phyloP scores from a whole-genome alignment of 2,113 vertebrate species.

The Brachirus orientalis region DNA sequence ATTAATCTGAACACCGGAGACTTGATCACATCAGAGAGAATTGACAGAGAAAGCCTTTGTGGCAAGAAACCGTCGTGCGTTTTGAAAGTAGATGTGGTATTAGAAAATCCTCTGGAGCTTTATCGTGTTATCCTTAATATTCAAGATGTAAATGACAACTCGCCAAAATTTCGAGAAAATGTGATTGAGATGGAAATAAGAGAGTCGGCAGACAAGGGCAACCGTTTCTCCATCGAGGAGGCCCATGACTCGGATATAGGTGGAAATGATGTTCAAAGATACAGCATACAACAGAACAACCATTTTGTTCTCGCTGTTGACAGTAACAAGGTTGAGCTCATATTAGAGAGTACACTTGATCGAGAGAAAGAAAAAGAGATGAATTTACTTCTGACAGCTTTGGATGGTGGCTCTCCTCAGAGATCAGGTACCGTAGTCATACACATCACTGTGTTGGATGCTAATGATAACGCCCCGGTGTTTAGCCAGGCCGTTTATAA shows the following conservation, averaged over 20 bases:
- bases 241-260: constrained; percentile 83
- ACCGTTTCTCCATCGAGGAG: constrained; percentile 70
- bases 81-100: constrained; percentile 64
- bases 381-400: constrained; percentile 30
- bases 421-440: constrained; percentile 69
- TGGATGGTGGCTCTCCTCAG: constrained; percentile 73
- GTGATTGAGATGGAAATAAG: constrained; percentile 67
- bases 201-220: constrained; percentile 35
- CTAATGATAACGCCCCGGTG: constrained; percentile 71
- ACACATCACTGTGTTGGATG: constrained; percentile 67
- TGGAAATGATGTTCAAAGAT: constrained; percentile 80
- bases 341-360: constrained; percentile 60
- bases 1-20: constrained; percentile 61
- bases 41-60: constrained; percentile 70
- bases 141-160: constrained; percentile 77
- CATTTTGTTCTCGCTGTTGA: constrained; percentile 78
- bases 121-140: constrained; percentile 65
- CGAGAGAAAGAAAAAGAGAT: constrained; percentile 62
- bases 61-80: constrained; percentile 58
- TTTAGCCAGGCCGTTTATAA: constrained; percentile 63
- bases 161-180: constrained; percentile 61
- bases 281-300: constrained; percentile 70
- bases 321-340: constrained; percentile 47
- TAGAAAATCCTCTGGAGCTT: constrained; percentile 74
- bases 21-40: constrained; percentile 56